Conservation (phyloP, 2,113 vertebrate genomes). For the Oplegnathus fasciatus region DNA sequence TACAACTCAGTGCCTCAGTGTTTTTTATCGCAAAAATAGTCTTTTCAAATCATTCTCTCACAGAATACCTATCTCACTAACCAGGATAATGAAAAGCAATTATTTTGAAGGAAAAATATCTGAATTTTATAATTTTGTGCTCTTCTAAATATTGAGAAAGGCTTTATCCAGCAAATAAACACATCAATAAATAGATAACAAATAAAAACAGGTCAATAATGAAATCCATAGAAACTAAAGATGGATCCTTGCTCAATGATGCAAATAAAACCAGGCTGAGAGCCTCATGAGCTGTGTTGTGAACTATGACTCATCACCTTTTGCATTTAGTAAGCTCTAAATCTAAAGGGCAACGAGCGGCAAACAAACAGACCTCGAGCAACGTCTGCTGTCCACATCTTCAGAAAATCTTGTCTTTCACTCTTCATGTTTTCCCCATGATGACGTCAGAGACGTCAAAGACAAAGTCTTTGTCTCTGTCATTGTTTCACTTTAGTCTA, state of each 20-base stretch:
- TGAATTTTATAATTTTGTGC: background rate
- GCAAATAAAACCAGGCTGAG: conserved; percentile 59
- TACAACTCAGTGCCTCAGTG: background rate
- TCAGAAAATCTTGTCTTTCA: background rate
- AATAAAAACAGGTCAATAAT: conserved; percentile 7
- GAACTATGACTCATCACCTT: conserved; percentile 74
- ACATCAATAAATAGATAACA: background rate
- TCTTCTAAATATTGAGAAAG: background rate
- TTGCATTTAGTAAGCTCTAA: conserved; percentile 67
- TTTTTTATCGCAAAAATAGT: background rate
- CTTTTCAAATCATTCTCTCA: background rate
- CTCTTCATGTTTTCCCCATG: background rate
- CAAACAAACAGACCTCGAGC: conserved; percentile 56
- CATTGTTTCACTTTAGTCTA: no score
- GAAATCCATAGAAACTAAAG: conserved; percentile 45
- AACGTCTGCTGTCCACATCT: background rate
- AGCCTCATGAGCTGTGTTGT: conserved; percentile 50
- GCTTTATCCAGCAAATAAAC: background rate
- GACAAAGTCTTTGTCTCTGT: background rate
- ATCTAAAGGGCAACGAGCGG: conserved; percentile 48
- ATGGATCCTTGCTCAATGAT: conserved; percentile 50
- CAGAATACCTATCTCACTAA: background rate
- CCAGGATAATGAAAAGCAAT: background rate
- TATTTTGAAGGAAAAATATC: background rate
- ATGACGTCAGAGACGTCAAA: background rate